Base-by-base conservation (phyloP, 2,888 invertebrate genomes). In the Drosophila stalkeri region DNA sequence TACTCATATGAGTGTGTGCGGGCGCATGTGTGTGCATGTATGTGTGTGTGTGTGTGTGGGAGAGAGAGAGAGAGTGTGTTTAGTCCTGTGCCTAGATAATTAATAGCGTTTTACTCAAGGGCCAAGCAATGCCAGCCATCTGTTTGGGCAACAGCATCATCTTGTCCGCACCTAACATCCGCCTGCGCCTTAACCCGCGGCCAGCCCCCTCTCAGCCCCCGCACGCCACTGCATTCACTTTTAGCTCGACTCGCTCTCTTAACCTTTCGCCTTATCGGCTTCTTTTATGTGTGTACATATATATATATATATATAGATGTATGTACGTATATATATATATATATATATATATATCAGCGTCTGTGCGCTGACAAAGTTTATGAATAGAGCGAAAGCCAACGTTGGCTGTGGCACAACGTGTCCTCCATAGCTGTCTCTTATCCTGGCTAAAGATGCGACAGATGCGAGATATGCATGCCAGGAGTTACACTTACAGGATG, bases 61-160 rank as follows among this genome's bases (percentile, higher is more conserved):
- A n/a, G n/a, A n/a, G n/a, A n/a, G n/a, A n/a, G 44, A 52, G 49
- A 39, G 41, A 33, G 64, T 64, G 54, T 73, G 64, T 52, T 60
- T 62, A 64, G 66, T 62, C 73, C 57, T 65, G 69, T 61, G 68
- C 73, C 68, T 72, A 88, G 88, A 86, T 86, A 90, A 86, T 86
- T 86, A 86, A 86, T 89, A 86, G 86, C 90, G 86, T 88, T 86
- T 86, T 88, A 90, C 86, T 88, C 82, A 87, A 87, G 88, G 84
- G 85, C 64, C 80, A 68, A 77, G 89, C 80, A 89, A 87, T 89
- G 89, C 73, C 75, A 82, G 86, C 74, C 73, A 73, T 77, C 77
- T 80, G 81, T 81, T 76, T 82, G 62, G 75, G 64, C 66, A 67
- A 64, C 80, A 65, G 67, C 44, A 72, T 76, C 77, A 72, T 56